phyloP scores from a whole-genome alignment of 2,888 invertebrate genomes.

The Cerastis leucographa region DNA sequence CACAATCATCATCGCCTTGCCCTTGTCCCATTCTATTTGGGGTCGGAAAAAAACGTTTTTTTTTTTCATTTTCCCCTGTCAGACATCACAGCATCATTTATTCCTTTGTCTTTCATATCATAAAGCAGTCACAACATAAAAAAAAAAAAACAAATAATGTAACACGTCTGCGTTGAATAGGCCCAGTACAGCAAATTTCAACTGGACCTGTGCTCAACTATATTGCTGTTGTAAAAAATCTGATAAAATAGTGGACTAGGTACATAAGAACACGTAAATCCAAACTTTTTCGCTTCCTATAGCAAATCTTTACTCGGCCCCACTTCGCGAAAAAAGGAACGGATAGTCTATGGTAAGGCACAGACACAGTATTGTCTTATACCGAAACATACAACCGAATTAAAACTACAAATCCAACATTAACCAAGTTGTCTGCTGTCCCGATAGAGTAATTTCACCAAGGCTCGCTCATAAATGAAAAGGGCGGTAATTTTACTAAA shows the following conservation, averaged over 20 bases:
- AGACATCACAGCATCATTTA: no score
- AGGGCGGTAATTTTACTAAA: constrained; percentile 79
- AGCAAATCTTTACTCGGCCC: not conserved
- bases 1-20: no score
- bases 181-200: no score
- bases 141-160: no score
- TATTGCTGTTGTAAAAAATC: no score
- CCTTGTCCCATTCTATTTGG: no score
- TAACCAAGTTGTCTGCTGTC: constrained; percentile 54
- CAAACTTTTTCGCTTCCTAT: not conserved
- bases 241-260: not conserved
- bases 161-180: no score
- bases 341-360: not conserved
- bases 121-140: no score
- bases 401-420: constrained; percentile 25
- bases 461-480: constrained; percentile 67
- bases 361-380: not conserved
- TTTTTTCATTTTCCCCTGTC: no score
- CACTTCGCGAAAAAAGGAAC: not conserved
- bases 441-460: constrained; percentile 74
- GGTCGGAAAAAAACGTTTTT: no score
- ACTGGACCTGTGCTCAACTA: no score
- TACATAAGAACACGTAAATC: not conserved
- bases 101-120: no score
- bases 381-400: not conserved